phyloP scores from a whole-genome alignment of 2,888 invertebrate genomes.

The Apotomis betuletana region DNA sequence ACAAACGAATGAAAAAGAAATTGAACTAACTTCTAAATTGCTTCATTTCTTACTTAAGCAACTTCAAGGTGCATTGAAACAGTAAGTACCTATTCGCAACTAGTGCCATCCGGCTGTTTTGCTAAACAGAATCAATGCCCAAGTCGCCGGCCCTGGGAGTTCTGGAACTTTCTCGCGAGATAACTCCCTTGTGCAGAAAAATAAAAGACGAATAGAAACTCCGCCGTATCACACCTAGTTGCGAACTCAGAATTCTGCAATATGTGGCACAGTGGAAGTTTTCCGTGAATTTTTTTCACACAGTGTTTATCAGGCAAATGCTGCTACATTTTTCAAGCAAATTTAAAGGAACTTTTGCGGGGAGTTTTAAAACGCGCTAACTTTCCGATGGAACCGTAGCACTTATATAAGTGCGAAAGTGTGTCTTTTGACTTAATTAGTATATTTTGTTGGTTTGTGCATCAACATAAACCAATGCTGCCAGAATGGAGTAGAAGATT shows the following conservation, averaged over 20 bases:
- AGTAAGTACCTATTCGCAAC: slow-evolving; percentile 20
- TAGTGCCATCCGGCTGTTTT: slow-evolving; percentile 16
- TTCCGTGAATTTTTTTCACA: slow-evolving; percentile 14
- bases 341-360: slow-evolving; percentile 16
- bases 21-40: slow-evolving; percentile 27
- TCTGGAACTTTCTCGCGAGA: slow-evolving; percentile 33
- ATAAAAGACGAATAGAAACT: slow-evolving; percentile 42
- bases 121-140: slow-evolving; percentile 38
- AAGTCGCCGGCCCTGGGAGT: slow-evolving; percentile 9
- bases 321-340: neutral
- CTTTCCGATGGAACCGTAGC: neutral
- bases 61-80: neutral
- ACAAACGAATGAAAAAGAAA: slow-evolving; percentile 26
- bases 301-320: slow-evolving; percentile 7
- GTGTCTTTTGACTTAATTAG: too few relatives aligned
- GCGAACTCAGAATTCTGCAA: slow-evolving; percentile 22
- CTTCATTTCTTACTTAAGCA: slow-evolving; percentile 28
- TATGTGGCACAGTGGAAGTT: slow-evolving; percentile 22
- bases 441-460: too few relatives aligned
- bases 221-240: slow-evolving; percentile 45
- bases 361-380: neutral
- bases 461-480: too few relatives aligned
- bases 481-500: too few relatives aligned
- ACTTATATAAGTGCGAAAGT: too few relatives aligned
- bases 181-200: slow-evolving; percentile 39